A percentile compares a stretch with the other conserved stretches of the same genome.
Conservation (phyloP, 2,888 invertebrate species). For the Incurvaria masculella region DNA sequence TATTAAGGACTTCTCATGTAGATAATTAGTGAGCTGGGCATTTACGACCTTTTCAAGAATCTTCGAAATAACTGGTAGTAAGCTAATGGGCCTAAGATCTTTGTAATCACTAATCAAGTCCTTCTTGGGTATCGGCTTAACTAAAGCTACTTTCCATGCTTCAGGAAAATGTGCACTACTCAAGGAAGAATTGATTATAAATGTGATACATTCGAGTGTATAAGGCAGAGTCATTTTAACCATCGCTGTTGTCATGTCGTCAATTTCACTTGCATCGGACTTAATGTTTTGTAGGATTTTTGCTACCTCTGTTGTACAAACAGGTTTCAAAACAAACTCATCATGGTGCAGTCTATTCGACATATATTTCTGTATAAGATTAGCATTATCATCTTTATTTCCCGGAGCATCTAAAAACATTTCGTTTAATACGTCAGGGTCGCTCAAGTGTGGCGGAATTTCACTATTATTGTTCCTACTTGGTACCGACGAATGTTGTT, state of each 20-base stretch:
- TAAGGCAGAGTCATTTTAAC: neutral
- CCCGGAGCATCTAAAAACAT: neutral
- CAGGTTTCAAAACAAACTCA: neutral
- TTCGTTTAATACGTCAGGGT: neutral
- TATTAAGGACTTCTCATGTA: neutral
- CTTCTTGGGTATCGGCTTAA: neutral
- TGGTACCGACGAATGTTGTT: neutral
- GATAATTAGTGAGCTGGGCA: neutral
- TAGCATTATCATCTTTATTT: neutral
- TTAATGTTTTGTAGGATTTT: neutral
- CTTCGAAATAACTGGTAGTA: neutral
- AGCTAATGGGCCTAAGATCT: neutral
- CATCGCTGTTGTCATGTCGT: neutral
- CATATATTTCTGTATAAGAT: neutral
- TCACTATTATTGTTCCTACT: neutral
- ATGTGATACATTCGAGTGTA: neutral
- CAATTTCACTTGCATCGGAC: neutral
- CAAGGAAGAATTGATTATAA: neutral
- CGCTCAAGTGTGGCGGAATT: neutral
- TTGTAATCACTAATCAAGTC: neutral
- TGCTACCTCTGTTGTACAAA: neutral
- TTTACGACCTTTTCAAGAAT: neutral
- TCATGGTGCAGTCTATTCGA: neutral
- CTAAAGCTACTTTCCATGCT: neutral
- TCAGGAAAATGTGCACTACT: neutral